Conservation (phyloP, 2,113 vertebrate species). For the Xenus cinereus region DNA sequence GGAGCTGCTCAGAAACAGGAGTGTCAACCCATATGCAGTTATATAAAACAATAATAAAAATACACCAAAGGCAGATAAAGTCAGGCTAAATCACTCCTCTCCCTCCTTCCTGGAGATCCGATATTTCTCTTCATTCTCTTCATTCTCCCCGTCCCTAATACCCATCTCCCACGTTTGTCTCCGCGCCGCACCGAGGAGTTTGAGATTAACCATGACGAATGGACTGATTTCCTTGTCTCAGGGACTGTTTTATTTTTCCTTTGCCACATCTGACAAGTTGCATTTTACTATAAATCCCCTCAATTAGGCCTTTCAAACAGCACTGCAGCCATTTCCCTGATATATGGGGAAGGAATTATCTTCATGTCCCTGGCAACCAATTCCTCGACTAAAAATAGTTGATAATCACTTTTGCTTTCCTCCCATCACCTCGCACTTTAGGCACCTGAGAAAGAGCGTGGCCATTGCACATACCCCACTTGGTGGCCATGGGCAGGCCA, state of each 20-base stretch:
- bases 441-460: not conserved
- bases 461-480: not conserved
- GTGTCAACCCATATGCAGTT: not conserved
- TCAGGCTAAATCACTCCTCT: not conserved
- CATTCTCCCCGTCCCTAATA: not conserved
- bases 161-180: not conserved
- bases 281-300: constrained; percentile 68
- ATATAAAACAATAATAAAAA: not conserved
- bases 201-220: constrained; percentile 48
- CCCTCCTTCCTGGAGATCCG: not conserved
- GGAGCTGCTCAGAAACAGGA: not conserved
- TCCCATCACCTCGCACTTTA: not conserved
- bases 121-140: constrained; percentile 34
- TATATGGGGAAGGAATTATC: constrained; percentile 54
- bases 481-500: not conserved
- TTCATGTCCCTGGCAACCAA: constrained; percentile 54
- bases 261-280: constrained; percentile 48
- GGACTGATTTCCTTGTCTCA: constrained; percentile 27
- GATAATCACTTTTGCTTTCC: not conserved
- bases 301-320: constrained; percentile 66
- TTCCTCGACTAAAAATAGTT: constrained; percentile 67
- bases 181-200: rapidly evolving
- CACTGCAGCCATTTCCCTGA: not conserved
- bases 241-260: constrained; percentile 42
- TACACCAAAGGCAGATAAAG: not conserved